Evolutionary conservation across 2,888 invertebrate species (phyloP).

Genomic region (Tortrix viridana): DNA sequence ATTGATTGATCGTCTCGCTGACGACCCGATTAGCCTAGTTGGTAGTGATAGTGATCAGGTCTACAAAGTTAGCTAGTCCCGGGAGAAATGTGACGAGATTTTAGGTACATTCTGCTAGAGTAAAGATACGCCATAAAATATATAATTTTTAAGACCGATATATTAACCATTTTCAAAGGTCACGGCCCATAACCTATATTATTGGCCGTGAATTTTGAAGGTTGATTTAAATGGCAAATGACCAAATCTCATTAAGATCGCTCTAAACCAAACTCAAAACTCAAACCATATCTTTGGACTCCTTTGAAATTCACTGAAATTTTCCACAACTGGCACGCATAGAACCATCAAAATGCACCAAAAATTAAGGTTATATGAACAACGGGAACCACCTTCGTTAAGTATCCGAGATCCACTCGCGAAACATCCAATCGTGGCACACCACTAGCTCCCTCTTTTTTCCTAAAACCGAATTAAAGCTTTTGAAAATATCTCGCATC

Average conservation of each 20-base stretch:
- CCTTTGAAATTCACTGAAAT: neutral
- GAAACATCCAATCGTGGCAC: conserved; percentile 17
- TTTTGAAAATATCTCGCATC: conserved; percentile 28
- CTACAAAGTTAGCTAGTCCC: too few species aligned
- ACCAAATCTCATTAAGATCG: neutral
- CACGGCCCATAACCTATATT: neutral
- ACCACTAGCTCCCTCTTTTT: conserved; percentile 7
- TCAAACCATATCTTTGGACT: too few species aligned
- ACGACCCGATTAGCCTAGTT: too few species aligned
- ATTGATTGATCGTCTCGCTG: too few species aligned
- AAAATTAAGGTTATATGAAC: neutral
- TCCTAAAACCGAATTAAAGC: neutral
- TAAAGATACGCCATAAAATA: too few species aligned
- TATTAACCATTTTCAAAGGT: neutral
- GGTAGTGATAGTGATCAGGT: too few species aligned
- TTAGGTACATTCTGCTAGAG: too few species aligned
- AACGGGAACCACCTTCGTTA: conserved; percentile 19
- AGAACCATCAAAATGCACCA: neutral
- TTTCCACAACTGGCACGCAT: neutral
- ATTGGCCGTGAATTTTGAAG: conserved; percentile 23
- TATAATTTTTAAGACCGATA: too few species aligned
- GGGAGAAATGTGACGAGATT: too few species aligned
- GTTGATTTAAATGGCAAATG: conserved; percentile 16
- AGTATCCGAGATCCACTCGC: conserved; percentile 24
- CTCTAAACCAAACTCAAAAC: too few species aligned